phyloP scores from a whole-genome alignment of 2,797 vertebrate species.

The Melanotaenia boesemani region DNA sequence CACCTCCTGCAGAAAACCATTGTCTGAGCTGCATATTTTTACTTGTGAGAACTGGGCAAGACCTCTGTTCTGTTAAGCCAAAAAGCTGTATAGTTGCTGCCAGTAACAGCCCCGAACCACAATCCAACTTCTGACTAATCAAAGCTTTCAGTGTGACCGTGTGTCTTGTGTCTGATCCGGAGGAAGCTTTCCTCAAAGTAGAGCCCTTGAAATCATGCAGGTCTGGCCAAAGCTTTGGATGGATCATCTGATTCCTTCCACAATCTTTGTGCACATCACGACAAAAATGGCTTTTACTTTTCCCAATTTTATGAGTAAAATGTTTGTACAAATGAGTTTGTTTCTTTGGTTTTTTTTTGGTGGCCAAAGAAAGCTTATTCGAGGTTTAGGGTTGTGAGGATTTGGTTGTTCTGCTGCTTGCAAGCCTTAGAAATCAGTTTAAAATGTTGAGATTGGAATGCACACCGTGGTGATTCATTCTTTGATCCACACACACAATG shows the following conservation, averaged over 20 bases:
- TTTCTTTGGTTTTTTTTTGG: too few species aligned
- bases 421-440: neutral
- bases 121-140: conserved; percentile 54
- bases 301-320: too few species aligned
- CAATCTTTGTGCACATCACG: conserved; percentile 24
- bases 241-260: conserved; percentile 46
- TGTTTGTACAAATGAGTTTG: too few species aligned
- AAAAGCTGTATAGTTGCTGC: conserved; percentile 11
- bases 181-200: conserved; percentile 30
- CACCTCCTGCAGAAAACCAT: neutral
- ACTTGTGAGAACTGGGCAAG: conserved; percentile 14
- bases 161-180: conserved; percentile 20
- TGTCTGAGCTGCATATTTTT: conserved; percentile 18
- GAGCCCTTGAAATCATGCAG: conserved; percentile 45
- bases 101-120: conserved; percentile 33
- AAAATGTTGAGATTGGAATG: neutral
- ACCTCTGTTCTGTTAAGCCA: conserved; percentile 22
- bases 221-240: conserved; percentile 39
- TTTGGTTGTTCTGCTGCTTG: neutral
- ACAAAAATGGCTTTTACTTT: neutral
- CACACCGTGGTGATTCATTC: neutral
- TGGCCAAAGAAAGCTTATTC: too few species aligned
- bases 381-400: neutral
- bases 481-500: conserved; percentile 27
- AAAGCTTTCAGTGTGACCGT: conserved; percentile 44